Base-by-base conservation (phyloP, 2,797 vertebrate species). In the Trachurus trachurus region DNA sequence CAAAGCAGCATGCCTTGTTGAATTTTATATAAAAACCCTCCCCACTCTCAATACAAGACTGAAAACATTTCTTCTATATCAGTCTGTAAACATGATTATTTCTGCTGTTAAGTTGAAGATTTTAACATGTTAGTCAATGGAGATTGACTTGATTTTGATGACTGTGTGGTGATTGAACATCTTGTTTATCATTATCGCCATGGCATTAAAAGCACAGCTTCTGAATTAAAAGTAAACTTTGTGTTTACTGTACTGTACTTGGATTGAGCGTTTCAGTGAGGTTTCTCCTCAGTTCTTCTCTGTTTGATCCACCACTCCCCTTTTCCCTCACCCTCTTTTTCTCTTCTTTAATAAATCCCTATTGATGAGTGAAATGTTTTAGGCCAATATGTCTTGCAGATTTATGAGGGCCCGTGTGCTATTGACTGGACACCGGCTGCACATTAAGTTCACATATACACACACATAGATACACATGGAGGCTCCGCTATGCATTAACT, bases 321-420 rank as follows among this genome's bases (percentile, higher is more conserved):
- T 17, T 50, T 42, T 60, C 69, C 54, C 66, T 45, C 49, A 17
- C 1, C 63, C 22, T 44, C 50, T 63, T 74, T 50, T 73, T 74
- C 73, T 89, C 87, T 78, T 88, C 78, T 87, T 89, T 93, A 94
- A 94, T 91, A 87, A 82, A 88, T 84, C 77, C 90, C 78, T 73
- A 91, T 88, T 91, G 89, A 95, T 90, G 93, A 93, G 92, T 83
- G 87, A 87, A 94, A 90, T 90, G 91, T 94, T 95, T 93, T 81
- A 84, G 88, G 72, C 85, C 84, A 91, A 93, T 93, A 89, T 87
- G 72, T 90, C 92, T 74, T 81, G 65, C 82, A 89, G 92, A 94
- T 95, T 92, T 91, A 90, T 81, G 89, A 93, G 80, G 39, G 66
- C 66, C 74, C 52, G 78, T 71, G 16, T 17, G 74, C 92, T 86